Evolutionary conservation across 37 sponge, comb jelly and placozoan genomes (phyloP).

Genomic region (Cladorhizidae sp.): DNA sequence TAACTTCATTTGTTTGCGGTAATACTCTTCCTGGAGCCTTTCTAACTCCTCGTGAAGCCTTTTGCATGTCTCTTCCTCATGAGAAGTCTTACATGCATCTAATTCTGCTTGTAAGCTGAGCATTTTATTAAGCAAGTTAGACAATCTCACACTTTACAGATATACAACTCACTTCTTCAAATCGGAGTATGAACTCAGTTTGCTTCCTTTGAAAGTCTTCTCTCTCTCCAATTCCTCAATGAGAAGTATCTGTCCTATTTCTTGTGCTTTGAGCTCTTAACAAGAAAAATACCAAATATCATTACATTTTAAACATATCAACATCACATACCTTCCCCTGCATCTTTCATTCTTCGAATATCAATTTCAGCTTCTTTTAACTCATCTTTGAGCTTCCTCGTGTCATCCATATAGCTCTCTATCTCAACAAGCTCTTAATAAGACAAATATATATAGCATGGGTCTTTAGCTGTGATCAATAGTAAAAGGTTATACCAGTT

Average conservation of each 20-base stretch:
- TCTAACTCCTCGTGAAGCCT: constrained; percentile 47
- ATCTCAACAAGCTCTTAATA: constrained; percentile 27
- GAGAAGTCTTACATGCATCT: constrained; percentile 30
- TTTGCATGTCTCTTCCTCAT: constrained; percentile 48
- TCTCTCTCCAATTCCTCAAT: not conserved
- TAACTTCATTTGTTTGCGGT: constrained; percentile 54
- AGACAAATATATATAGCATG: too few species aligned
- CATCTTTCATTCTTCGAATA: not conserved
- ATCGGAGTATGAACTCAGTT: not conserved
- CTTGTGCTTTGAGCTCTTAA: not conserved
- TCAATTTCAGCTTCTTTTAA: constrained; percentile 10
- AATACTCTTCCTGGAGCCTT: constrained; percentile 58
- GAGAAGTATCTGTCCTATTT: not conserved
- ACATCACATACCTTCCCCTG: not conserved
- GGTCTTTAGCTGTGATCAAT: too few species aligned
- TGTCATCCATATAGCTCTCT: constrained; percentile 2
- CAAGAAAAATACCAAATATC: too few species aligned
- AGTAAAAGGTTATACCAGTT: constrained; percentile 38
- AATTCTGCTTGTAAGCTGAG: constrained; percentile 63
- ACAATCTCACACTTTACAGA: not conserved
- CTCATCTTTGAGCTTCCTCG: constrained; percentile 9
- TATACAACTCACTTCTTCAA: constrained; percentile 4
- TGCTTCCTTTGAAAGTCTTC: not conserved
- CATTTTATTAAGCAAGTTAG: not conserved
- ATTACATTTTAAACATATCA: not conserved